A percentile compares a stretch with the other conserved stretches of the same genome.
Evolutionary conservation across 2,888 invertebrate genomes (phyloP).

Genomic region (Scaptomyza cyrtandrae): DNA sequence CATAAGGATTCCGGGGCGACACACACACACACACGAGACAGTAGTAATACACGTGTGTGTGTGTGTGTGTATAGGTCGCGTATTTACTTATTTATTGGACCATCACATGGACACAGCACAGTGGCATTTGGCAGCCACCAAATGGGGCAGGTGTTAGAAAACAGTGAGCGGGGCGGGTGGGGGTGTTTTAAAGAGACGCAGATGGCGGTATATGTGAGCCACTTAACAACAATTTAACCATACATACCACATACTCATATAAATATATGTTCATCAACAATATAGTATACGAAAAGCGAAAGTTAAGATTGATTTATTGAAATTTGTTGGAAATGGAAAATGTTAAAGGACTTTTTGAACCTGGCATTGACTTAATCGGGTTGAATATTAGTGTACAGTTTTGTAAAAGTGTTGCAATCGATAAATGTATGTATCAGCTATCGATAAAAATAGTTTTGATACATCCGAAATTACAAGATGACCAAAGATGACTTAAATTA

Average conservation of each 20-base stretch:
- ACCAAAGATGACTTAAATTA: too few relatives aligned
- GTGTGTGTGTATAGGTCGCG: constrained; percentile 44
- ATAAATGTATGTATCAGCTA: not conserved
- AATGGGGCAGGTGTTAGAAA: not conserved
- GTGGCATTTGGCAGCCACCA: constrained; percentile 3
- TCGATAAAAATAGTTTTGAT: not conserved
- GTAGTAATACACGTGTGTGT: too few relatives aligned
- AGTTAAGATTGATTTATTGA: constrained; percentile 38
- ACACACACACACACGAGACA: constrained; percentile 23
- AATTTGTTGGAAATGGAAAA: constrained; percentile 2
- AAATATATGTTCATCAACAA: not conserved
- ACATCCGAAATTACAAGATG: not conserved
- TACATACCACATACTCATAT: not conserved
- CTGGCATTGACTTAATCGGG: not conserved
- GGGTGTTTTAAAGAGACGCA: constrained; percentile 20
- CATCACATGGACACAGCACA: constrained; percentile 47
- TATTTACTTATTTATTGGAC: constrained; percentile 60
- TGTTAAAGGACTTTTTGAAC: not conserved
- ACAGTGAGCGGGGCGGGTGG: not conserved
- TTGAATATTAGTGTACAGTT: not conserved
- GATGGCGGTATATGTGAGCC: constrained; percentile 41
- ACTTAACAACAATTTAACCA: constrained; percentile 49
- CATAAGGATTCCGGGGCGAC: constrained; percentile 41
- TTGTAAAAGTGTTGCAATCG: not conserved
- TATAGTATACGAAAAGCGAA: constrained; percentile 9